Evolutionary conservation across 2,797 vertebrate genomes (phyloP).

Genomic region (Chromobotia macracanthus): DNA sequence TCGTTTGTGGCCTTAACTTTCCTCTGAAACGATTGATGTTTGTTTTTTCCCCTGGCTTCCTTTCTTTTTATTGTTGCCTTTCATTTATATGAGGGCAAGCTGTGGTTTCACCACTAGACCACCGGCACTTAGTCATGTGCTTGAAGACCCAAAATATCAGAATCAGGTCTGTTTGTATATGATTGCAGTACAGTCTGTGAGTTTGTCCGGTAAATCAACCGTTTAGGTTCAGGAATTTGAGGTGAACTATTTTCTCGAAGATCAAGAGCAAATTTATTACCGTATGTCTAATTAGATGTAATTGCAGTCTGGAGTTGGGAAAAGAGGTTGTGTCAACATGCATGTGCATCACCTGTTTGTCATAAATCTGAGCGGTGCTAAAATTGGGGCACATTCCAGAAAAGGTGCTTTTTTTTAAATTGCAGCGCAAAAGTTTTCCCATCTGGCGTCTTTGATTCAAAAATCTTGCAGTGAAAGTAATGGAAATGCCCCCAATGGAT

Average conservation of each 20-base stretch:
- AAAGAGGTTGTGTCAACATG: slow-evolving; percentile 53
- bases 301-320: slow-evolving; percentile 66
- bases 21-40: slow-evolving; percentile 37
- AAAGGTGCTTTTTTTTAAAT: slow-evolving; percentile 59
- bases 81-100: slow-evolving; percentile 33
- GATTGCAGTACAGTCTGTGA: slow-evolving; percentile 42
- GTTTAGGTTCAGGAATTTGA: slow-evolving; percentile 28
- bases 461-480: slow-evolving; percentile 38
- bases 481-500: slow-evolving; percentile 48
- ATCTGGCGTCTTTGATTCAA: slow-evolving; percentile 57
- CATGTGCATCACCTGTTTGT: slow-evolving; percentile 71
- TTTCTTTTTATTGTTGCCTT: slow-evolving; percentile 42
- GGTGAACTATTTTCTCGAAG: slow-evolving; percentile 54
- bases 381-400: slow-evolving; percentile 56
- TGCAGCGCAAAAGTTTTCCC: slow-evolving; percentile 51
- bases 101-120: slow-evolving; percentile 34
- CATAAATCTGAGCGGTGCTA: slow-evolving; percentile 65
- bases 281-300: slow-evolving; percentile 69
- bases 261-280: slow-evolving; percentile 67
- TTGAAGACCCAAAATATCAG: slow-evolving; percentile 10
- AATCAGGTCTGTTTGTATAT: slow-evolving; percentile 14
- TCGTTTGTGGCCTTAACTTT: slow-evolving; percentile 18
- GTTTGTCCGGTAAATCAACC: slow-evolving; percentile 45
- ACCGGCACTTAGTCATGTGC: slow-evolving; percentile 33
- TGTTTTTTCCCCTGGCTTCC: slow-evolving; percentile 38